Evolutionary conservation across 2,797 vertebrate species (phyloP).

Genomic region (Anguilla pacifica): DNA sequence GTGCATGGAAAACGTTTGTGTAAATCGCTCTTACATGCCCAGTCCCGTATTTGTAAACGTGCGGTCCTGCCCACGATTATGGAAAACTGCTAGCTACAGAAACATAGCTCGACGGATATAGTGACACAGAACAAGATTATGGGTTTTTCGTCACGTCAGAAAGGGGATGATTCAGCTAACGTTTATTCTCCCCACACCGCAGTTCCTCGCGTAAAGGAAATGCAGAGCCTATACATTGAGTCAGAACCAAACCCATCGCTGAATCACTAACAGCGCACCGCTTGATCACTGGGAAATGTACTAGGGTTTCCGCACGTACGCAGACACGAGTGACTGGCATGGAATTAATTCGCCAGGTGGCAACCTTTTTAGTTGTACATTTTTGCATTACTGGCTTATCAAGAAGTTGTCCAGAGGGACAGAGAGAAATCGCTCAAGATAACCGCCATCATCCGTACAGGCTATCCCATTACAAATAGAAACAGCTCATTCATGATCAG

Average conservation of each 20-base stretch:
- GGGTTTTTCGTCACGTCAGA: not conserved
- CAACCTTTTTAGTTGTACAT: not conserved
- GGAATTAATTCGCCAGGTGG: not conserved
- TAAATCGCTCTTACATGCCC: not conserved
- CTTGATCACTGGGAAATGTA: not conserved
- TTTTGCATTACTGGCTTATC: not conserved
- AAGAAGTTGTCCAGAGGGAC: not conserved
- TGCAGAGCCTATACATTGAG: not conserved
- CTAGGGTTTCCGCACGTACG: not conserved
- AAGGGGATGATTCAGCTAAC: not conserved
- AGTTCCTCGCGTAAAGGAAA: not conserved
- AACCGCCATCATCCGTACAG: not conserved
- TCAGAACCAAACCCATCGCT: not conserved
- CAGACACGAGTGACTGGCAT: not conserved
- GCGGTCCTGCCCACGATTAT: not conserved
- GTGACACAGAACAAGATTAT: constrained; percentile 2
- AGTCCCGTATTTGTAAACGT: not conserved
- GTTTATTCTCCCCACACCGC: not conserved
- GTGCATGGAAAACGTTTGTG: not conserved
- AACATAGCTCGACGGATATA: not conserved
- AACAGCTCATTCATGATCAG: not conserved
- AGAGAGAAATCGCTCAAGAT: not conserved
- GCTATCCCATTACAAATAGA: not conserved
- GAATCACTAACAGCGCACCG: not conserved
- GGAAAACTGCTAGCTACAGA: not conserved